phyloP scores from a whole-genome alignment of 2,888 invertebrate species.

The Craniophora ligustri region DNA sequence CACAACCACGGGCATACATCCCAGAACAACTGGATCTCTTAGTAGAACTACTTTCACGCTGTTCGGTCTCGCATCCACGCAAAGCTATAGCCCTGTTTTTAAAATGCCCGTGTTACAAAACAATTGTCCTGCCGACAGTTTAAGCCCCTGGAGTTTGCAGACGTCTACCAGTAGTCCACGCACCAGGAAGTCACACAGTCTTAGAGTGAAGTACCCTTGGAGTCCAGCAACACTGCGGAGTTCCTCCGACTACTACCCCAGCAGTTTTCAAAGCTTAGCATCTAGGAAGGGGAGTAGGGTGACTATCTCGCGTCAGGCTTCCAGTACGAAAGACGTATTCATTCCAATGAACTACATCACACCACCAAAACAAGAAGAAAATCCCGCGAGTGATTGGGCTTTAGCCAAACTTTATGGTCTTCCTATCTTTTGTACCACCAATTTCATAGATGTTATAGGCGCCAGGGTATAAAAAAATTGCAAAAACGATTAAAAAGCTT shows the following conservation, averaged over 20 bases:
- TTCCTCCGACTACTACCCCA: constrained; percentile 65
- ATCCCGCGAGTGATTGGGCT: constrained; percentile 44
- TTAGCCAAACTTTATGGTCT: constrained; percentile 40
- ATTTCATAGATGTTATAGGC: constrained; percentile 16
- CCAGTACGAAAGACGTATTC: constrained; percentile 2
- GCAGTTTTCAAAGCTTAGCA: constrained; percentile 47
- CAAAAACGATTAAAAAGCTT: constrained; percentile 65
- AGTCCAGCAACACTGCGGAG: constrained; percentile 57
- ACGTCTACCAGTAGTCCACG: constrained; percentile 56
- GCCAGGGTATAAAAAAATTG: constrained; percentile 55
- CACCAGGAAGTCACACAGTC: constrained; percentile 8
- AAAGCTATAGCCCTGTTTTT: constrained; percentile 7
- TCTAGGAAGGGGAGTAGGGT: constrained; percentile 55
- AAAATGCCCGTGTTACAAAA: constrained; percentile 2
- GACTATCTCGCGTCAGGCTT: constrained; percentile 2
- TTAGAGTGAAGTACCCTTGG: constrained; percentile 63
- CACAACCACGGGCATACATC: constrained; percentile 38
- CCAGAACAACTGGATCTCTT: background rate
- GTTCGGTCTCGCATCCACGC: background rate
- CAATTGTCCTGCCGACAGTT: constrained; percentile 22
- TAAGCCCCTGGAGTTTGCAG: constrained; percentile 68
- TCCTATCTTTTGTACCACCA: background rate
- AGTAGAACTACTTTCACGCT: constrained; percentile 43
- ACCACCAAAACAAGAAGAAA: constrained; percentile 9
- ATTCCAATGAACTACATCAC: constrained; percentile 47